These are phyloP conservation scores for Eremobia ochroleuca DNA, from an alignment of 2,888 invertebrate species.

Conservation along the genomic window DNA sequence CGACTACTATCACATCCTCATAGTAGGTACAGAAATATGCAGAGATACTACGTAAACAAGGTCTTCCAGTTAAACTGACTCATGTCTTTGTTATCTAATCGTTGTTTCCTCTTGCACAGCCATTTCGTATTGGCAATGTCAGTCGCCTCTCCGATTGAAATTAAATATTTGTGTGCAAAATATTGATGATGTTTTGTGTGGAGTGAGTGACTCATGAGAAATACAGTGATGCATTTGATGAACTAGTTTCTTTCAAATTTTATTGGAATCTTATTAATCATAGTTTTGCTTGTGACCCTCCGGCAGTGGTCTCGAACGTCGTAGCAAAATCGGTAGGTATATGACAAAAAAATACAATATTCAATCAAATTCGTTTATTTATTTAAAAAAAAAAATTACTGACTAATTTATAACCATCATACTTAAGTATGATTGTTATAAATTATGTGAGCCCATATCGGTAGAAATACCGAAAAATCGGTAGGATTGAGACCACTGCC, in stretches of 20 bases:
- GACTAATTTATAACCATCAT: too few relatives aligned
- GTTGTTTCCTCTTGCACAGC: conserved; percentile 74
- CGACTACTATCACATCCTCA: conserved; percentile 35
- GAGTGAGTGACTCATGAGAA: conserved; percentile 39
- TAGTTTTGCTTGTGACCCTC: conserved; percentile 8
- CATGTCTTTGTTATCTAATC: conserved; percentile 78
- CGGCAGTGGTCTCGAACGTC: too few relatives aligned
- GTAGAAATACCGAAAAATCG: too few relatives aligned
- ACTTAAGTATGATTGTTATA: too few relatives aligned
- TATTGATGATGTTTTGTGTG: conserved; percentile 6
- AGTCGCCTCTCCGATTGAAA: conserved; percentile 39
- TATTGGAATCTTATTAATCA: conserved; percentile 33
- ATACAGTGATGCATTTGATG: conserved; percentile 32
- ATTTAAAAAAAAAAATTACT: too few relatives aligned
- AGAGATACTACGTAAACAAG: conserved; percentile 68
- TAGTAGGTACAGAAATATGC: conserved; percentile 63
- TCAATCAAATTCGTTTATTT: too few relatives aligned
- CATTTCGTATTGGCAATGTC: conserved; percentile 67
- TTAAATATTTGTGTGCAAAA: conserved; percentile 41
- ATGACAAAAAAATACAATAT: too few relatives aligned
- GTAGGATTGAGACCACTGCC: too few relatives aligned
- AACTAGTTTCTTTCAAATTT: conserved; percentile 41
- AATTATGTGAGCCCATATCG: too few relatives aligned
- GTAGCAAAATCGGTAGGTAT: too few relatives aligned
- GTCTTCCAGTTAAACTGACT: conserved; percentile 74